Conservation (phyloP, 2,888 invertebrate species). For the Phortica magna region DNA sequence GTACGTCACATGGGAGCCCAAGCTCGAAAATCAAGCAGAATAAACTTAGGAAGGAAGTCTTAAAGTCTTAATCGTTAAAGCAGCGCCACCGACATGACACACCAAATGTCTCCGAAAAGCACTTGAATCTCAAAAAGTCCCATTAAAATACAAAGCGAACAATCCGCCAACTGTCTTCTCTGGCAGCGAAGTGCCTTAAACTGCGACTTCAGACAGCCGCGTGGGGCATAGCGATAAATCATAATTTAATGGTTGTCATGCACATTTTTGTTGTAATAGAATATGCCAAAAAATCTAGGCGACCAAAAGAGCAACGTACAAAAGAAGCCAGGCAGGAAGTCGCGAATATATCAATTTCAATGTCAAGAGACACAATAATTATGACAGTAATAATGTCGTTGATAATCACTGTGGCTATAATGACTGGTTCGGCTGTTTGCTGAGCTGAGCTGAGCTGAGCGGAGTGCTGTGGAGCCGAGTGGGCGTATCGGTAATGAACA, state of each 20-base stretch:
- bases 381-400: not conserved
- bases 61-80: not conserved
- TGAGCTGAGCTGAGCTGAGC: not conserved
- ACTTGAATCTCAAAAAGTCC: not conserved
- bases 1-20: no score
- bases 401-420: not conserved
- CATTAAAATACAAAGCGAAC: not conserved
- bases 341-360: slow-evolving; percentile 59
- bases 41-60: not conserved
- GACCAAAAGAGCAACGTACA: not conserved
- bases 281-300: slow-evolving; percentile 46
- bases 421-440: not conserved
- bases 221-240: slow-evolving; percentile 57
- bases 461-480: not conserved
- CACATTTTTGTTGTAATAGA: slow-evolving; percentile 49
- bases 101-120: not conserved
- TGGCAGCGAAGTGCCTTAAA: not conserved
- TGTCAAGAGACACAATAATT: slow-evolving; percentile 26
- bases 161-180: no score
- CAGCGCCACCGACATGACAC: not conserved
- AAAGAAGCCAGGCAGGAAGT: slow-evolving; percentile 45
- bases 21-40: slow-evolving; percentile 33
- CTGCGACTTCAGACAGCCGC: slow-evolving; percentile 1
- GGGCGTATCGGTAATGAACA: not conserved
- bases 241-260: slow-evolving; percentile 65